phyloP scores from a whole-genome alignment of 1,140 invertebrate genomes.

The Drosophila parabipectinata region DNA sequence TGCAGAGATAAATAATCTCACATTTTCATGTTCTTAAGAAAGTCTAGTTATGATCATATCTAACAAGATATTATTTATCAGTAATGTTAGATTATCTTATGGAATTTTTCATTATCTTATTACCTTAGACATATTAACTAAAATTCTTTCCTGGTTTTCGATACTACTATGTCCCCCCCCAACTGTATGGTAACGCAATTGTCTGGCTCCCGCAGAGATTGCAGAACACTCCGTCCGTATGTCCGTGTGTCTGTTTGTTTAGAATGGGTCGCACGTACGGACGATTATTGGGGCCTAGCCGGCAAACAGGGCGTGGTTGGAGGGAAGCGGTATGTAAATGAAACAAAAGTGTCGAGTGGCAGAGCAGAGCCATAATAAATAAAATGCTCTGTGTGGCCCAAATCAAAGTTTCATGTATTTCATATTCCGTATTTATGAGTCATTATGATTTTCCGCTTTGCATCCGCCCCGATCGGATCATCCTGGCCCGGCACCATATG shows the following conservation, averaged over 20 bases:
- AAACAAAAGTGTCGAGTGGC: conserved; percentile 33
- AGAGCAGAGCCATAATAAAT: conserved; percentile 43
- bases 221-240: conserved; percentile 28
- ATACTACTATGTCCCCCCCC: background rate
- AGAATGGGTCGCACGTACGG: conserved; percentile 68
- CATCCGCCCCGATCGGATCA: conserved; percentile 12
- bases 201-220: background rate
- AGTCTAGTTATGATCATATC: no score
- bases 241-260: conserved; percentile 39
- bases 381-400: conserved; percentile 28
- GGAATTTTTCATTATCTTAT: no score
- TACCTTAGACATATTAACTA: no score
- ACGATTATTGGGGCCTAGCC: conserved; percentile 69
- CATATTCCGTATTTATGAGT: conserved; percentile 54
- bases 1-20: no score
- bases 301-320: conserved; percentile 43
- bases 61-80: no score
- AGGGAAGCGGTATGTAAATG: conserved; percentile 33
- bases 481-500: conserved; percentile 36
- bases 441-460: conserved; percentile 58
- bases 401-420: conserved; percentile 32
- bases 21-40: no score
- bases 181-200: conserved; percentile 10
- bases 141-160: background rate
- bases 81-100: no score